Base-by-base conservation (phyloP, 1,140 invertebrate species). In the Chymomyza costata region DNA sequence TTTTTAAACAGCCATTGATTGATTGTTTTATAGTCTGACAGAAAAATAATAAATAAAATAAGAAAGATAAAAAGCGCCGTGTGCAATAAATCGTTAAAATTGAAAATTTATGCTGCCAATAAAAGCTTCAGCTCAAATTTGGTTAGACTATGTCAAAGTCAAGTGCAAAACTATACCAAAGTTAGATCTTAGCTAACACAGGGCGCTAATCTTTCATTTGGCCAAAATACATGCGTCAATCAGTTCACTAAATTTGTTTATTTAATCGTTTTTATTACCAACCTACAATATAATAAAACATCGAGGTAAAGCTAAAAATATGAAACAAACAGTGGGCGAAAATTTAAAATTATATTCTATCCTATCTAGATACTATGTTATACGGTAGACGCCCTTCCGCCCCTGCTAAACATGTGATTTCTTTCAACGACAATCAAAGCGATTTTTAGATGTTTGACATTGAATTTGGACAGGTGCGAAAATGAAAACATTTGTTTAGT, bases 181-280 rank as follows among this genome's bases (percentile, higher is more conserved):
- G 2, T 16, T n/a, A 45, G 19, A 18, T 11, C 10, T 31, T 8
- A 21, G 11, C 19, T 28, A 30, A n/a, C 35, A 35, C 10, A 28
- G 16, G 25, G 32, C 13, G n/a, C n/a, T 34, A 28, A 37, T 53
- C 57, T 49, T 70, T 63, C 35, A 55, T 65, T 47, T 52, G 66
- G 47, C 35, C 62, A 48, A 55, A 47, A 50, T 63, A 55, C 51
- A 46, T 71, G 73, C 73, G 73, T 81, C 73, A 78, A 44, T 54
- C 64, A 48, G 58, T 73, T 78, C 67, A 54, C 41, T 68, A 80
- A 61, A 80, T 80, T 55, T 80, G 63, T 68, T 67, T 17, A 64
- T 68, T 78, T 68, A 61, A 80, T 80, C 54, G 64, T 65, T 68
- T 65, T 68, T 65, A 78, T 80, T 67, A 80, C 62, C 45, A 43